Evolutionary conservation across 2,113 vertebrate species (phyloP).

Genomic region (Antennarius striatus): DNA sequence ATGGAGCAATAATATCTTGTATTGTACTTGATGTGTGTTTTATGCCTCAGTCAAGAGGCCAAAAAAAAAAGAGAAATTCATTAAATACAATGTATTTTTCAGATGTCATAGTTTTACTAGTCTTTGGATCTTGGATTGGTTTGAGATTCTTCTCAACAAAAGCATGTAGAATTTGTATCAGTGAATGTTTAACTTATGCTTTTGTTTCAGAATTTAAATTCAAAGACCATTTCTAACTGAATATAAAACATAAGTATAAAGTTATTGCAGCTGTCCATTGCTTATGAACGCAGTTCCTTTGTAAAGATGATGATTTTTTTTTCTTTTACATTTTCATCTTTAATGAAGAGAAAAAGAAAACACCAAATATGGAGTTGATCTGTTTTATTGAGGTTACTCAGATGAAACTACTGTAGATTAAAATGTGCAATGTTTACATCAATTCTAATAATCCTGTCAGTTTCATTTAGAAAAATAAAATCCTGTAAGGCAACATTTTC

Average conservation of each 20-base stretch:
- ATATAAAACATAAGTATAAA: too few species aligned
- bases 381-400: slow-evolving; percentile 52
- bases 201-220: too few species aligned
- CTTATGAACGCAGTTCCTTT: slow-evolving; percentile 1
- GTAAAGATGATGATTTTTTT: slow-evolving; percentile 20
- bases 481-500: slow-evolving; percentile 58
- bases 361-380: not conserved
- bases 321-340: slow-evolving; percentile 14
- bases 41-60: too few species aligned
- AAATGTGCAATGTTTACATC: slow-evolving; percentile 22
- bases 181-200: not conserved
- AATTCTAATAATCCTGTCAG: slow-evolving; percentile 16
- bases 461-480: slow-evolving; percentile 37
- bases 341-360: slow-evolving; percentile 1
- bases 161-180: not conserved
- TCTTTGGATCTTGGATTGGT: too few species aligned
- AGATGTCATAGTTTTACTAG: not conserved
- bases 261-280: not conserved
- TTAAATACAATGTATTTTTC: not conserved
- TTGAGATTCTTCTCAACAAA: not conserved
- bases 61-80: not conserved
- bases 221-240: too few species aligned
- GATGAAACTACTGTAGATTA: slow-evolving; percentile 20
- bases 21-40: not conserved
- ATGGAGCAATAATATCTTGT: slow-evolving; percentile 26